Conservation (phyloP, 2,113 vertebrate genomes). For the Aplodontia rufa region DNA sequence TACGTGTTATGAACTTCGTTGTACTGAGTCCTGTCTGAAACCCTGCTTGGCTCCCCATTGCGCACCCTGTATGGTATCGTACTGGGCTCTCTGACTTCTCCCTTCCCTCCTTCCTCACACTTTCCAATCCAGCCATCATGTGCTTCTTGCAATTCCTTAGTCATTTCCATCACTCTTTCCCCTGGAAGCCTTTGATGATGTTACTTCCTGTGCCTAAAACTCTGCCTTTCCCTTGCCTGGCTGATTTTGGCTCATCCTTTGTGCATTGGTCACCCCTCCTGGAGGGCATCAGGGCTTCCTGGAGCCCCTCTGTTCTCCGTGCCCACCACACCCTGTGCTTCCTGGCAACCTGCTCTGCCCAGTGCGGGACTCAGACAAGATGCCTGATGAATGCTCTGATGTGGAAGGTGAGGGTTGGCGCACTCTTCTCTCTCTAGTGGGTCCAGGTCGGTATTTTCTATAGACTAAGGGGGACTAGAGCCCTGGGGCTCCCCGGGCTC, state of each 20-base stretch:
- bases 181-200: not conserved
- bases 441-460: not conserved
- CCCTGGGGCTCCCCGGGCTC: too few relatives aligned
- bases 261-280: not conserved
- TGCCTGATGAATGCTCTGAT: fast-evolving
- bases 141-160: not conserved
- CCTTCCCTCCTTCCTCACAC: not conserved
- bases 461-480: not conserved
- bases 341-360: fast-evolving
- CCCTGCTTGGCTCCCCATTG: not conserved
- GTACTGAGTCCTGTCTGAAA: not conserved
- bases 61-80: not conserved
- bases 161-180: not conserved
- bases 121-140: not conserved
- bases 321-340: fast-evolving
- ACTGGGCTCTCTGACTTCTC: not conserved
- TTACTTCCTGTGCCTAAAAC: not conserved
- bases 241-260: not conserved
- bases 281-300: too few relatives aligned
- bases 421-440: not conserved
- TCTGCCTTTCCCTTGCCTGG: not conserved
- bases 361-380: not conserved
- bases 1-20: too few relatives aligned
- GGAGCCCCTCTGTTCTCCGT: not conserved
- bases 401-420: too few relatives aligned